phyloP scores from a whole-genome alignment of 1,140 invertebrate genomes.

The Scylla paramamosain region DNA sequence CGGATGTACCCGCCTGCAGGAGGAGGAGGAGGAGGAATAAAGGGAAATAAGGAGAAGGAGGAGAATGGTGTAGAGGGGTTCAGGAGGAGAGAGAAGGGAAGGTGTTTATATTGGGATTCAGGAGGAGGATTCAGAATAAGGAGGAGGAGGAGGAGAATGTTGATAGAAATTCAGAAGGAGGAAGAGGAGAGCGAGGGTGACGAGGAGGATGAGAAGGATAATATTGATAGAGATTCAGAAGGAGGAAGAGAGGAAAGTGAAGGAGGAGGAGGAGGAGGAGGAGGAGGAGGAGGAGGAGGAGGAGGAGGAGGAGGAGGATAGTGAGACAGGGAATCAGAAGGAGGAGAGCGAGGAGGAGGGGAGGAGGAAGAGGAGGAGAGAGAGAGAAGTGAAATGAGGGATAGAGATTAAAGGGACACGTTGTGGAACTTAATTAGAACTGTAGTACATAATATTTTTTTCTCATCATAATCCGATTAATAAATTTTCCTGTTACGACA shows the following conservation, averaged over 20 bases:
- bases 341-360: neutral
- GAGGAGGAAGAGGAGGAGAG: neutral
- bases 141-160: neutral
- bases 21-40: neutral
- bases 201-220: neutral
- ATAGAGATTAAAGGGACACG: neutral
- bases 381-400: neutral
- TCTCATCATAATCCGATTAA: too few relatives aligned
- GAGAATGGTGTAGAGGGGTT: neutral
- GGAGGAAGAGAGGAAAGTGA: neutral
- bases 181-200: neutral
- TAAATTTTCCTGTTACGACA: too few relatives aligned
- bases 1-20: conserved; percentile 84
- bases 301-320: neutral
- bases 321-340: neutral
- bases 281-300: neutral
- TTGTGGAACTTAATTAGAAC: too few relatives aligned
- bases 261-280: neutral
- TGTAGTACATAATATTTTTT: too few relatives aligned
- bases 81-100: too few relatives aligned
- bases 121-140: too few relatives aligned
- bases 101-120: too few relatives aligned
- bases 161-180: neutral
- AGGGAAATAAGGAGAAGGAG: neutral
- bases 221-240: neutral